These are phyloP conservation scores for Sphyrna mokarran DNA, from an alignment of 2,113 vertebrate genomes.

Conservation along the genomic window DNA sequence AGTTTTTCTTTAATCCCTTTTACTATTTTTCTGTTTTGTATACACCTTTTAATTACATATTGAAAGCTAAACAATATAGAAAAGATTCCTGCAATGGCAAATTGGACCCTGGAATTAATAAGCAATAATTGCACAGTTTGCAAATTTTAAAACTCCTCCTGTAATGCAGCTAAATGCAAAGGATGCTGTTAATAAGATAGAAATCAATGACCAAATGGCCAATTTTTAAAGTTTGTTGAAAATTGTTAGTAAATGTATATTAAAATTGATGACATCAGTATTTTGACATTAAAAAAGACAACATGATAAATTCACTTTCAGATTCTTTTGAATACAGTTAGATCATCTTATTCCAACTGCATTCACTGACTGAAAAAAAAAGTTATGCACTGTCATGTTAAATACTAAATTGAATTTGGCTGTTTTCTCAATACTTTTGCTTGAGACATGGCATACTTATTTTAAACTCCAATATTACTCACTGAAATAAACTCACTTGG, in stretches of 20 bases:
- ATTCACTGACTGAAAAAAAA: neutral
- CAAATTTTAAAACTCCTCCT: neutral
- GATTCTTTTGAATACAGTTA: neutral
- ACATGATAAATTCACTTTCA: neutral
- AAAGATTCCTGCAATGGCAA: neutral
- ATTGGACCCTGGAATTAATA: neutral
- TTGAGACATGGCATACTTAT: neutral
- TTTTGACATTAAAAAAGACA: neutral
- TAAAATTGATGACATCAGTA: neutral
- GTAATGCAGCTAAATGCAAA: neutral
- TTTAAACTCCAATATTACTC: neutral
- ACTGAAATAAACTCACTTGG: conserved; percentile 1
- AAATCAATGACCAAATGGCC: neutral
- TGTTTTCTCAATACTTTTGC: neutral
- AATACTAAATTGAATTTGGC: neutral
- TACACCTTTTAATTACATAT: neutral
- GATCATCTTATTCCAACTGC: neutral
- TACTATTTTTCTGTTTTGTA: neutral
- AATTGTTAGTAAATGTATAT: neutral
- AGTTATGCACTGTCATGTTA: neutral
- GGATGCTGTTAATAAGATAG: neutral
- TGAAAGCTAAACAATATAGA: conserved; percentile 4
- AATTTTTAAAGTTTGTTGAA: neutral
- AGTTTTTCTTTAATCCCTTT: neutral
- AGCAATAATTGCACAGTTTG: neutral